A percentile compares a stretch with the other conserved stretches of the same genome.
Conservation (phyloP, 2,888 invertebrate genomes). For the Melangyna quadrimaculata region DNA sequence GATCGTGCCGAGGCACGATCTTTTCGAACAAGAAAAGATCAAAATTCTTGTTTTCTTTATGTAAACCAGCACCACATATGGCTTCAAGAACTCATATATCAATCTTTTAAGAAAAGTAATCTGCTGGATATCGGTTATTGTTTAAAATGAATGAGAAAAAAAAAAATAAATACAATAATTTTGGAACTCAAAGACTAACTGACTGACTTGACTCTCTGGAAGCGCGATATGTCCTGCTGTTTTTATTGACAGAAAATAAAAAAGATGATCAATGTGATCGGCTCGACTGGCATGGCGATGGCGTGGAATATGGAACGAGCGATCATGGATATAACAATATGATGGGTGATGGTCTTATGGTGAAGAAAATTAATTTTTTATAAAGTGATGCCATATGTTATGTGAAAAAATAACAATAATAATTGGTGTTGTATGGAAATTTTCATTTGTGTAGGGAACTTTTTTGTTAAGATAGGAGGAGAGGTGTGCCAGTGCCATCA, state of each 20-base stretch:
- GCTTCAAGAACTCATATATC: slow-evolving; percentile 56
- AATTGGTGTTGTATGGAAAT: slow-evolving; percentile 30
- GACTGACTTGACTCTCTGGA: slow-evolving; percentile 29
- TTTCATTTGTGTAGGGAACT: not conserved
- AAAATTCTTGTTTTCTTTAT: slow-evolving; percentile 20
- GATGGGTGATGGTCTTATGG: slow-evolving; percentile 15
- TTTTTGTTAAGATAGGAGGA: not conserved
- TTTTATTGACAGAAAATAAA: slow-evolving; percentile 70
- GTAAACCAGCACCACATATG: slow-evolving; percentile 57
- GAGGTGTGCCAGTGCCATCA: not conserved
- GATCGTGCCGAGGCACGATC: slow-evolving; percentile 22
- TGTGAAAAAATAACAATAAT: slow-evolving; percentile 14
- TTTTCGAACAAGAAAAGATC: not conserved
- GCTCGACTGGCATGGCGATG: not conserved
- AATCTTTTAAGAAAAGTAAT: slow-evolving; percentile 49
- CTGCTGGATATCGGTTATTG: slow-evolving; percentile 62
- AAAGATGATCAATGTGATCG: slow-evolving; percentile 62
- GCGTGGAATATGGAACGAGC: not conserved
- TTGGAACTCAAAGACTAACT: slow-evolving; percentile 21
- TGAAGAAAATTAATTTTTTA: slow-evolving; percentile 34
- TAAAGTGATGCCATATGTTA: slow-evolving; percentile 37
- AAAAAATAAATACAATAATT: not conserved
- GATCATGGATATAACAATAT: too few species aligned
- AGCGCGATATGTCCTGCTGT: slow-evolving; percentile 67
- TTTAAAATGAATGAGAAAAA: slow-evolving; percentile 24